Evolutionary conservation across 2,888 invertebrate genomes (phyloP).

Genomic region (Galeruca laticollis): DNA sequence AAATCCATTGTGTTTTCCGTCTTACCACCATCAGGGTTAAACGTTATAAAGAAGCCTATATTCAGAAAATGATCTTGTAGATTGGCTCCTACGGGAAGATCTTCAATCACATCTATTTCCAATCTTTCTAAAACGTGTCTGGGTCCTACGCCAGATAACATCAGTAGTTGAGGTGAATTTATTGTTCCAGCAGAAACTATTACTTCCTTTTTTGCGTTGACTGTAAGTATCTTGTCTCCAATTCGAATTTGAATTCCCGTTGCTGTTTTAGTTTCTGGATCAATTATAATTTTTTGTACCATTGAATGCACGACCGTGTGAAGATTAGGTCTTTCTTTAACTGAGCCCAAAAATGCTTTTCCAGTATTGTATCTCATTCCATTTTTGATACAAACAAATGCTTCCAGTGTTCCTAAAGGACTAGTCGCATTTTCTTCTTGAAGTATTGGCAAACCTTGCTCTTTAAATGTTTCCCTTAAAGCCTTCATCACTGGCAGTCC

Average conservation of each 20-base stretch:
- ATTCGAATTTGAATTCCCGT: constrained; percentile 65
- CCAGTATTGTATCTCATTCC: constrained; percentile 70
- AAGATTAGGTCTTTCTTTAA: constrained; percentile 70
- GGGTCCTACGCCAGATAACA: constrained; percentile 77
- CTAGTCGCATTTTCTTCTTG: constrained; percentile 45
- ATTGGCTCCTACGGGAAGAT: constrained; percentile 71
- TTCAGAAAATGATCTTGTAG: constrained; percentile 69
- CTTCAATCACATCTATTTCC: constrained; percentile 64
- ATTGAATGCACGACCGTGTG: constrained; percentile 71
- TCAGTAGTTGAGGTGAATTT: constrained; percentile 76
- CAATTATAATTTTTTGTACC: constrained; percentile 70
- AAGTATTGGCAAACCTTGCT: constrained; percentile 63
- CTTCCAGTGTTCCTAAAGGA: constrained; percentile 57
- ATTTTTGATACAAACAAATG: constrained; percentile 58
- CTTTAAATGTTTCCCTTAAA: constrained; percentile 62
- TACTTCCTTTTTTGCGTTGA: constrained; percentile 71
- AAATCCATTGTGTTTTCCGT: constrained; percentile 52
- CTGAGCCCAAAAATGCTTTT: constrained; percentile 76
- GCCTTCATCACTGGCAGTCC: constrained; percentile 55
- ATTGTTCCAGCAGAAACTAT: constrained; percentile 77
- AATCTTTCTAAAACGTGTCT: constrained; percentile 66
- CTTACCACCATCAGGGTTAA: constrained; percentile 19
- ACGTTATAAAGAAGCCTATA: constrained; percentile 54
- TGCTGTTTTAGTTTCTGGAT: constrained; percentile 65
- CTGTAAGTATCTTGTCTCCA: constrained; percentile 54